Base-by-base conservation (phyloP, 37 sponge, comb jelly and placozoan species). In the Chondrosia reniformis region DNA sequence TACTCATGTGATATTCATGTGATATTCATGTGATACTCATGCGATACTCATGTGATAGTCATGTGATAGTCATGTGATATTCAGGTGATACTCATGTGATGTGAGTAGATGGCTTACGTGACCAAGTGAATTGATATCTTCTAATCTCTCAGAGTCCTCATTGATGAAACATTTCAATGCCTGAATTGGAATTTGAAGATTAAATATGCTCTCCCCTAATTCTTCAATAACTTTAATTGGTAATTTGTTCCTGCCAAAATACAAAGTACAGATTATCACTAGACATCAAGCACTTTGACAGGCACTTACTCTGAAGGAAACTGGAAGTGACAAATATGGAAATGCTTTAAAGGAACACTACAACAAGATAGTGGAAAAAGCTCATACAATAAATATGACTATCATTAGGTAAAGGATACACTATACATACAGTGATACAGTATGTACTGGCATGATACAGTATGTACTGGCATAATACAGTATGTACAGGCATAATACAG, bases 201-300 rank as follows among this genome's bases (percentile, higher is more conserved):
- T 86, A 77, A 91, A 91, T 34, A 83, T 75, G 67, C 91, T 76
- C 45, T 87, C 91, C 7, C 69, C 64, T 80, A 87, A 79, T 57
- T 91, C 88, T 52, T 91, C 91, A 13, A 84, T 46, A n/a, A 89
- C 89, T 67, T 85, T 89, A 34, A 89, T 36, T 31, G 67, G n/a
- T 6, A 30, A 30, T 5, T 13, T 6, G 17, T 59, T 25, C 17
- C 61, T 59, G n/a, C n/a, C n/a, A 49, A 19, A 15, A 15, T 49
- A 15, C 15, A 15, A 15, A 49, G 52, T 49, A 49, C 15, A 15
- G 61, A 59, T 7, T 6, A 6, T 13, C 7, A 13, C 6, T 6
- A 13, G 61, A 6, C n/a, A 13, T 59, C 30, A 13, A 30, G 8
- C 17, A 59, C 30, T 59, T 59, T 25, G 8, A 13, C 6, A 30